Evolutionary conservation across 2,888 invertebrate genomes (phyloP), one percentile per base, ranked within the genome.

Genomic region (Lycaena phlaeas): DNA sequence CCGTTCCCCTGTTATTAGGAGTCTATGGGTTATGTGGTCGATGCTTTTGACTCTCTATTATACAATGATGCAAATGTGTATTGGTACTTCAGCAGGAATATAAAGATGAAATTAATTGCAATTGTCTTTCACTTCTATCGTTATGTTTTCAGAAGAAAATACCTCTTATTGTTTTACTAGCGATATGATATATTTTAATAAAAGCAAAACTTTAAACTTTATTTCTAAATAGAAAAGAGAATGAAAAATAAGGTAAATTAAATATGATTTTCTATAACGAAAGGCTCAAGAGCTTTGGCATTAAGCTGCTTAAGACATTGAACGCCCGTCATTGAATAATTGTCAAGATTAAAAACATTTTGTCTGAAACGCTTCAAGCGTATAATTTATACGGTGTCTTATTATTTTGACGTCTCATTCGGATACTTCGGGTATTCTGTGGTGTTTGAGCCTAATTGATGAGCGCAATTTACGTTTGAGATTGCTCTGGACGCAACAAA

Each of bases 401-500:
- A 74, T 73, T 72, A 76, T 72, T 76, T 59, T 68, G 73, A 73
- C 71, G 65, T 70, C 59, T 69, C 66, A 68, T 68, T 68, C 59
- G 57, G 50, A 55, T 57, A 52, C 59, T 57, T 61, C 12, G 31
- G 56, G 59, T 60, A 56, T 58, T 53, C 54, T 40, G 46, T 43
- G 46, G 44, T 44, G 44, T 43, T n/a, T 51, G 40, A 48, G 41
- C 38, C 48, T 61, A 56, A 60, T 59, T 59, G 54, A 61, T 59
- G 53, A 45, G 41, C 36, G 49, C 54, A 51, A 57, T 56, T 59
- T 54, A 49, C 42, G 48, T 46, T 44, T 28, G 43, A 52, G 52
- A 51, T 50, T 49, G 46, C 41, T 31, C 30, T 4, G 34, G 34
- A 34, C 34, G 34, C 34, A 34, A 22, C 22, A 34, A 34, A 9